Conservation (phyloP, 2,888 invertebrate species). For the Apotomis betuletana region DNA sequence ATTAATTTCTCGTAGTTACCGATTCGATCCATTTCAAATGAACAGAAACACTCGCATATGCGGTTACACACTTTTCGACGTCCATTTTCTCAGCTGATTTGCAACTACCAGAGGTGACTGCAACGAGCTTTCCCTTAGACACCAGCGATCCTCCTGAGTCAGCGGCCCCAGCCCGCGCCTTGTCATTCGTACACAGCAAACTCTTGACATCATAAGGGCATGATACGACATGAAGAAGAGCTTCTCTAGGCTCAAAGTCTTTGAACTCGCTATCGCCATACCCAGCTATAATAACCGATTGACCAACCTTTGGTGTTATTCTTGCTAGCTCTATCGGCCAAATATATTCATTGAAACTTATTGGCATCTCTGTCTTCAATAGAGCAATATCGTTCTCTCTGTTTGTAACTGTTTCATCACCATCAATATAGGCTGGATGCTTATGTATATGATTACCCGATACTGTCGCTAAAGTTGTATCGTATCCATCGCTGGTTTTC, state of each 20-base stretch:
- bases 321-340: slow-evolving; percentile 32
- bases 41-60: slow-evolving; percentile 47
- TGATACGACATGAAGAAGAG: slow-evolving; percentile 40
- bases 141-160: slow-evolving; percentile 54
- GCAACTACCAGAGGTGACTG: slow-evolving; percentile 49
- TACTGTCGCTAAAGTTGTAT: background rate
- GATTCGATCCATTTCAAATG: slow-evolving; percentile 50
- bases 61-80: slow-evolving; percentile 43
- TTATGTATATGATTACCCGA: background rate
- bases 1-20: too few relatives aligned
- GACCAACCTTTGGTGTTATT: slow-evolving; percentile 7
- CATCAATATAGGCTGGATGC: slow-evolving; percentile 19
- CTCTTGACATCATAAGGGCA: slow-evolving; percentile 39
- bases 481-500: background rate
- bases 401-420: slow-evolving; percentile 1
- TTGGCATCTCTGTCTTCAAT: slow-evolving; percentile 44
- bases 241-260: slow-evolving; percentile 46
- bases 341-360: slow-evolving; percentile 43
- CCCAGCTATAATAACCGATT: slow-evolving; percentile 48
- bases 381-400: slow-evolving; percentile 49
- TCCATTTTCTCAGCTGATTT: slow-evolving; percentile 17
- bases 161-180: slow-evolving; percentile 46
- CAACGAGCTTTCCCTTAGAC: slow-evolving; percentile 46
- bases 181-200: slow-evolving; percentile 48
- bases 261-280: slow-evolving; percentile 45